These are phyloP conservation scores for Orientallactaga sibirica DNA, from an alignment of 2,797 vertebrate genomes.

Conservation along the genomic window DNA sequence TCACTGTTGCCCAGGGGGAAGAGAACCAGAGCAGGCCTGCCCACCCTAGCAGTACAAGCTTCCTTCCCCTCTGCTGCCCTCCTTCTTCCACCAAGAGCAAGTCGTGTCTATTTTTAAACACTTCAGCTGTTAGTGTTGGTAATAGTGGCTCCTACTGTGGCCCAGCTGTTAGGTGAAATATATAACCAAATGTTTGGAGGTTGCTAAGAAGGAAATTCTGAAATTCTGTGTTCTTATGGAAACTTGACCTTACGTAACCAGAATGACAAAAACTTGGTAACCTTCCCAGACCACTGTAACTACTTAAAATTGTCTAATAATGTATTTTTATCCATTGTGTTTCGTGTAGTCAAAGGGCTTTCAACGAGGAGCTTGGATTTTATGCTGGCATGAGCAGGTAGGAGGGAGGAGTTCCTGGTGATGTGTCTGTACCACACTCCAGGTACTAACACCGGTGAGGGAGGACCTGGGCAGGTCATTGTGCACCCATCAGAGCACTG, in stretches of 20 bases:
- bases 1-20: fast-evolving
- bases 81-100: not conserved
- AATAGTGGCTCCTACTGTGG: slow-evolving; percentile 22
- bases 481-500: not conserved
- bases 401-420: too few relatives aligned
- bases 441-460: fast-evolving
- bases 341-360: not conserved
- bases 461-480: not conserved
- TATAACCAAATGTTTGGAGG: not conserved
- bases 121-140: slow-evolving; percentile 62
- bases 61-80: fast-evolving
- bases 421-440: too few relatives aligned
- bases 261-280: not conserved
- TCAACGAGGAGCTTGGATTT: not conserved
- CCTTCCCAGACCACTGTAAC: not conserved
- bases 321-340: not conserved
- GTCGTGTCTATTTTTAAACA: slow-evolving; percentile 62
- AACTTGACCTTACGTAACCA: slow-evolving; percentile 43
- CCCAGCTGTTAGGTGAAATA: slow-evolving; percentile 60
- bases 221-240: slow-evolving; percentile 34
- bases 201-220: slow-evolving; percentile 68
- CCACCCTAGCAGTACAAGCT: fast-evolving
- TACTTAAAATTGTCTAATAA: not conserved
- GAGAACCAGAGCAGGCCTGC: not conserved
- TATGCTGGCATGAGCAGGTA: not conserved